phyloP scores from a whole-genome alignment of 2,888 invertebrate species.

The Elaeidobius kamerunicus region DNA sequence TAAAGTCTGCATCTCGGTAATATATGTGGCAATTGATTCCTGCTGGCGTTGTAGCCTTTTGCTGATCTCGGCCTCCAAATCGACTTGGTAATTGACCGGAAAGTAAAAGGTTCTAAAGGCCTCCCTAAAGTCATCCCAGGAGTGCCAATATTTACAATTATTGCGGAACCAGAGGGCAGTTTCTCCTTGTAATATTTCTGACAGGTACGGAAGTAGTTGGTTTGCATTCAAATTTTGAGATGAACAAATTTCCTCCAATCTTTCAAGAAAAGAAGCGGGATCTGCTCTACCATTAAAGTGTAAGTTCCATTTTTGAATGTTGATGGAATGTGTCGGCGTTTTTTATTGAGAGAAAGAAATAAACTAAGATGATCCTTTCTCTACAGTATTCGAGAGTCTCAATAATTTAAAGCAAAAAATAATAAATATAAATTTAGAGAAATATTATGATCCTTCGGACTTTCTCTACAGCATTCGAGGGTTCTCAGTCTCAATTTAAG shows the following conservation, averaged over 20 bases:
- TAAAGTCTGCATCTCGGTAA: constrained; percentile 1
- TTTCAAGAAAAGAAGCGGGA: neutral
- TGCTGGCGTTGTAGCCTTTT: neutral
- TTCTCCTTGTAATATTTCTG: constrained; percentile 1
- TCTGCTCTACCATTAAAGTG: neutral
- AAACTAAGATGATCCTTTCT: no score
- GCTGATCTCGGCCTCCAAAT: neutral
- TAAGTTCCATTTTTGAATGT: constrained; percentile 3
- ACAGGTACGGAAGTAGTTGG: neutral
- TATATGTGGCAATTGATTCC: neutral
- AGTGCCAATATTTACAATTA: neutral
- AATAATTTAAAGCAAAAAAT: neutral
- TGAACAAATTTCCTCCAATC: neutral
- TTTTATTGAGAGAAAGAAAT: no score
- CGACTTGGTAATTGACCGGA: neutral
- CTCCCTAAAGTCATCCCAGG: neutral
- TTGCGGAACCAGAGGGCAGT: constrained; percentile 1
- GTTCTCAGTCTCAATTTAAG: no score
- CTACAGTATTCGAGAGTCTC: no score
- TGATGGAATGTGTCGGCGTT: neutral
- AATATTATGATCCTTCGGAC: no score
- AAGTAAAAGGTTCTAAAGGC: neutral
- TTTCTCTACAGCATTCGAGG: no score
- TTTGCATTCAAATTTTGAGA: neutral
- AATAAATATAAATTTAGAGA: no score